Base-by-base conservation (phyloP, 2,113 vertebrate species). In the Tachysurus fulvidraco region DNA sequence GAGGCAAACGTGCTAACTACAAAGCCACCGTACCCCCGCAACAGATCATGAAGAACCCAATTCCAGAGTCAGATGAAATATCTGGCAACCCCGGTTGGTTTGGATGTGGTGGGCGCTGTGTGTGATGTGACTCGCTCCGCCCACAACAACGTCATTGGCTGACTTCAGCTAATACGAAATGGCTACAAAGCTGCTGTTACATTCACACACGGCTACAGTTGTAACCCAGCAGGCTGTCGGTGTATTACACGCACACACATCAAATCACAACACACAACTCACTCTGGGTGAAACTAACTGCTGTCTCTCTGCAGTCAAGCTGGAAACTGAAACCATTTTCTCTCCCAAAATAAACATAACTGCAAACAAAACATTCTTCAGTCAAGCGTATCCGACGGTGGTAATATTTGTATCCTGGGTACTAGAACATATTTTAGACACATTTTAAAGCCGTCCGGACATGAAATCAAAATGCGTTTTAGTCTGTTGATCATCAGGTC, bases 71-170 rank as follows among this genome's bases (percentile, higher is more conserved):
- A 19, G 10, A 0, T 1, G 0, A 23, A 59, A 25, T 17, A 60
- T 60, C 36, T 81, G 78, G 78, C 78, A 81, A 81, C 78, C 55
- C 19, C 2, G 21, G 4, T 19, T 44, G 55, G 13, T 57, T 30
- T 57, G 0, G 52, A 9, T 5, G 52, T 57, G n/a, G 78, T 81
- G 30, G 77, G 78, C 30, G 9, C 10, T 80, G 28, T 41, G 28
- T 59, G n/a, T 41, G 46, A 41, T 16, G 14, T 60, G 2, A 55
- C 60, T 60, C 11, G 65, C 44, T 57, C 86, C 81, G 81, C 86
- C 86, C 25, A 67, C 60, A 17, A 25, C 8, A 67, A 78, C 30
- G 28, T 57, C 52, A 87, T 83, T 83, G 81, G 81, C 30, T 78
- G n/a, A 73, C 23, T 57, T 44, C 2, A 21, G 12, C 25, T 55